A percentile compares a stretch with the other conserved stretches of the same genome.
Evolutionary conservation across 1,140 invertebrate species (phyloP).

Genomic region (Epicauta chinensis): DNA sequence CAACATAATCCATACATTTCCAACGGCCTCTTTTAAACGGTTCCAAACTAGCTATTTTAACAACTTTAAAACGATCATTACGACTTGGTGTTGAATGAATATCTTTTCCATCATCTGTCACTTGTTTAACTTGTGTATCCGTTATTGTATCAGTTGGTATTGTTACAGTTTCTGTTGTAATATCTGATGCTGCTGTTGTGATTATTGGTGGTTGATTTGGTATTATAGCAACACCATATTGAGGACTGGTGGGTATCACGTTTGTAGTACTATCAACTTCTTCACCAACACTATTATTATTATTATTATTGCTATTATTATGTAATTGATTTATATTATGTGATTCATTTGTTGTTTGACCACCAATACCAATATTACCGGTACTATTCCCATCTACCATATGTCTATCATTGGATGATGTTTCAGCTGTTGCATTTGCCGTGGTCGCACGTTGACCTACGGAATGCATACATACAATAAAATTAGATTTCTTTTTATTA

Average conservation of each 20-base stretch:
- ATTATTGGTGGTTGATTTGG: conserved; percentile 22
- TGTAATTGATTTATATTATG: conserved; percentile 11
- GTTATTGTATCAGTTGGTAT: conserved; percentile 20
- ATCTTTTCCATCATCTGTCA: conserved; percentile 32
- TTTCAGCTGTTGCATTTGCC: conserved; percentile 34
- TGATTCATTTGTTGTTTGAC: conserved; percentile 14
- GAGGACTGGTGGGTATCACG: conserved; percentile 42
- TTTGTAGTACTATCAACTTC: conserved; percentile 23
- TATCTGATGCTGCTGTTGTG: conserved; percentile 21
- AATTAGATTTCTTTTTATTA: not conserved
- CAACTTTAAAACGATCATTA: conserved; percentile 90
- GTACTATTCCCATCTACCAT: not conserved
- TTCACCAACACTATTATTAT: too few species aligned
- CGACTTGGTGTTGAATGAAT: conserved; percentile 45
- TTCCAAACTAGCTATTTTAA: conserved; percentile 94
- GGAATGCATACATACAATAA: conserved; percentile 37
- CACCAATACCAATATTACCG: not conserved
- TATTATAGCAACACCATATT: conserved; percentile 42
- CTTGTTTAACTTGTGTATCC: conserved; percentile 16
- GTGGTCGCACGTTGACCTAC: conserved; percentile 42
- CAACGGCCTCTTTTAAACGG: conserved; percentile 91
- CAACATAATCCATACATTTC: conserved; percentile 95
- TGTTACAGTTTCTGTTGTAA: conserved; percentile 23
- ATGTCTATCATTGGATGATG: not conserved
- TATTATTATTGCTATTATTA: too few species aligned